These are phyloP conservation scores for Operophtera brumata DNA, from an alignment of 2,888 invertebrate species.

Conservation along the genomic window DNA sequence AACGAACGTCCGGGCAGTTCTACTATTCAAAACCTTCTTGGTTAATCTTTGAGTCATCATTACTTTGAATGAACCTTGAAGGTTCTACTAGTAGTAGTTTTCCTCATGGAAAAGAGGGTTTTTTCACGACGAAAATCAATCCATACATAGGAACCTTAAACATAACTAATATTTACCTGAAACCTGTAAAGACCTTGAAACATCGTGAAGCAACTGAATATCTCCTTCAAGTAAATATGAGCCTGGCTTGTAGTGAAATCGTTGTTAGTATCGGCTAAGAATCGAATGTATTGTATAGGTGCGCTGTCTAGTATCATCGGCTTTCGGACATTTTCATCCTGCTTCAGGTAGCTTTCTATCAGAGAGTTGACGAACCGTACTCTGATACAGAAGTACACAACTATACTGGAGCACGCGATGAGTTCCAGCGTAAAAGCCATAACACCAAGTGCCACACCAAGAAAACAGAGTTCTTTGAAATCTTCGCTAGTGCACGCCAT, in stretches of 20 bases:
- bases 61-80: too few species aligned
- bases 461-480: constrained; percentile 21
- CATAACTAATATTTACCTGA: too few species aligned
- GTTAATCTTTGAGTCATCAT: too few species aligned
- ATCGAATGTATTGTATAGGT: neutral
- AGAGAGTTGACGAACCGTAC: constrained; percentile 53
- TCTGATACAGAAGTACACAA: constrained; percentile 49
- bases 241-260: constrained; percentile 43
- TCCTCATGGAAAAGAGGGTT: too few species aligned
- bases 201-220: constrained; percentile 41
- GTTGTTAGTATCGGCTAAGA: constrained; percentile 37
- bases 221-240: constrained; percentile 42
- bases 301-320: constrained; percentile 29
- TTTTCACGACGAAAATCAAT: too few species aligned
- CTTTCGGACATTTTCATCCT: constrained; percentile 24
- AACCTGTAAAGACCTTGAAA: constrained; percentile 44
- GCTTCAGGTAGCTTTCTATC: constrained; percentile 47
- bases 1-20: too few species aligned
- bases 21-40: too few species aligned
- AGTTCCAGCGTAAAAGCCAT: constrained; percentile 47
- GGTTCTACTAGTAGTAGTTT: too few species aligned
- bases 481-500: constrained; percentile 13
- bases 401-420: too few species aligned
- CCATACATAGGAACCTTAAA: too few species aligned
- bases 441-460: constrained; percentile 36